A percentile compares a stretch with the other conserved stretches of the same genome.
Evolutionary conservation across 2,113 vertebrate species (phyloP).

Genomic region (Columbina picui): DNA sequence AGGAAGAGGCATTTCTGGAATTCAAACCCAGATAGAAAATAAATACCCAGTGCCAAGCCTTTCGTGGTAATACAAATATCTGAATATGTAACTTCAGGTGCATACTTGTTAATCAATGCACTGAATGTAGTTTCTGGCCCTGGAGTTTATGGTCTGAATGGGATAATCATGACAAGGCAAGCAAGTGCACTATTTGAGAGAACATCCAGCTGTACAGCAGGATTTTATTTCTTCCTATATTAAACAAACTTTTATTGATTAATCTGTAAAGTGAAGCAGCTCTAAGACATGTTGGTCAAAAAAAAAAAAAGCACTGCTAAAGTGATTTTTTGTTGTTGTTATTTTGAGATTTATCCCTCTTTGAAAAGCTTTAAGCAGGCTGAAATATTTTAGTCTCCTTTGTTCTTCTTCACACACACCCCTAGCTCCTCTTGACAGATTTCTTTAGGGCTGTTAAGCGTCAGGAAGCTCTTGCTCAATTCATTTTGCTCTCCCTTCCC

Average conservation of each 20-base stretch:
- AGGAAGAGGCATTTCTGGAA: constrained; percentile 62
- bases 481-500: neutral
- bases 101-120: neutral
- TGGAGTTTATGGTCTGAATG: neutral
- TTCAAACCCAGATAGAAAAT: constrained; percentile 14
- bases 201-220: neutral
- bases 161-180: neutral
- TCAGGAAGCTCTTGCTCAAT: neutral
- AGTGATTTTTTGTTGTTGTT: neutral
- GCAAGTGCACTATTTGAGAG: neutral
- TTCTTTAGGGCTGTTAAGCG: neutral
- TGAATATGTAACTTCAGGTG: neutral
- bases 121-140: neutral
- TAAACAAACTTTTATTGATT: neutral
- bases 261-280: neutral
- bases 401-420: neutral
- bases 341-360: neutral
- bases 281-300: neutral
- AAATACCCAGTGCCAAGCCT: neutral
- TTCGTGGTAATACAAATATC: neutral
- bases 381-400: neutral
- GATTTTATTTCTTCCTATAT: neutral
- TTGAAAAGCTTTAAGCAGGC: neutral
- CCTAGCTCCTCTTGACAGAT: neutral
- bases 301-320: neutral